A percentile compares a stretch with the other conserved stretches of the same genome.
These are phyloP conservation scores for Holcopasites calliopsidis DNA, from an alignment of 1,140 invertebrate genomes.

Conservation along the genomic window DNA sequence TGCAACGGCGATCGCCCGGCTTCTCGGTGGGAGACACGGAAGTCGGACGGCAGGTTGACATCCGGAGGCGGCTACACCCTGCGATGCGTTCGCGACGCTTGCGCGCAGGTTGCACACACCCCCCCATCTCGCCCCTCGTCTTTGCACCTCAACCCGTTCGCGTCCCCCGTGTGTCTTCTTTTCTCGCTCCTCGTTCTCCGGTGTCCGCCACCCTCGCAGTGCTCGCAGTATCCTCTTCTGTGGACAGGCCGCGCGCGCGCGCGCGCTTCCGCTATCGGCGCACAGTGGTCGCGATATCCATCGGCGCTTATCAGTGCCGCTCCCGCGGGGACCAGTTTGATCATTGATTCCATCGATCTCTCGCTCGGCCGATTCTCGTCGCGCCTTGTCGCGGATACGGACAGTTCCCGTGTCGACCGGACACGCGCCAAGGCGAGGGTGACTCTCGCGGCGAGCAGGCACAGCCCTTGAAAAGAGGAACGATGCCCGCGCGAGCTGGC, in stretches of 20 bases:
- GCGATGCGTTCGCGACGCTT: constrained; percentile 46
- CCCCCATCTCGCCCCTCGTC: constrained; percentile 36
- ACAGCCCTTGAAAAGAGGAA: too few species aligned
- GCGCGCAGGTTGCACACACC: constrained; percentile 52
- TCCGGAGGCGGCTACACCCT: constrained; percentile 56
- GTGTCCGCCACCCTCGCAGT: too few species aligned
- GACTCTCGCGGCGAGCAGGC: constrained; percentile 11
- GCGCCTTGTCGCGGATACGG: too few species aligned
- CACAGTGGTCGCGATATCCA: constrained; percentile 11
- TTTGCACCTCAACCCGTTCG: not conserved
- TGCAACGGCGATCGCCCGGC: too few species aligned
- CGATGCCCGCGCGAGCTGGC: not conserved
- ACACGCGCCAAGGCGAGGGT: not conserved
- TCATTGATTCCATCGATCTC: too few species aligned
- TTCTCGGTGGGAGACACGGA: too few species aligned
- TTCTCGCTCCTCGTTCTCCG: not conserved
- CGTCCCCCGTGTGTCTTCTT: not conserved
- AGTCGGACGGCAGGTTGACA: constrained; percentile 28
- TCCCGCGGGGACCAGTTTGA: not conserved
- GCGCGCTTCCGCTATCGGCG: constrained; percentile 21
- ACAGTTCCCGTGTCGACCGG: not conserved
- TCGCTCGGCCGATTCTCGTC: too few species aligned
- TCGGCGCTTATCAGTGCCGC: constrained; percentile 1
- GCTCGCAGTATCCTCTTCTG: constrained; percentile 5
- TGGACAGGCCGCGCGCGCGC: constrained; percentile 28